These are phyloP conservation scores for Aporophyla lueneburgensis DNA, from an alignment of 2,888 invertebrate genomes.

Conservation along the genomic window DNA sequence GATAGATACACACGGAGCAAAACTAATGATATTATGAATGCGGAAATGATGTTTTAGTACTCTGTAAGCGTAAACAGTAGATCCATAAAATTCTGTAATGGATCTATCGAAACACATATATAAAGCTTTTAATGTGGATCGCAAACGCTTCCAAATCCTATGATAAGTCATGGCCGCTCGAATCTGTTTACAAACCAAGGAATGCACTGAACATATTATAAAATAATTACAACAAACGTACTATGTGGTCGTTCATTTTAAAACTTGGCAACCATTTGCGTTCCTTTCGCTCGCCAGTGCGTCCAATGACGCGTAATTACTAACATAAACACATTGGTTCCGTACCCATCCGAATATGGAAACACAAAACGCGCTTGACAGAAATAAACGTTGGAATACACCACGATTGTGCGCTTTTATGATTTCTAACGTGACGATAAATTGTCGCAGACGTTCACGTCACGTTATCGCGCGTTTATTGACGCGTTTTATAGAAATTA, in stretches of 20 bases:
- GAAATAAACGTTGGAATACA: constrained; percentile 72
- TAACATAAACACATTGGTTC: constrained; percentile 75
- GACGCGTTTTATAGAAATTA: constrained; percentile 7
- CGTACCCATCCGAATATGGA: constrained; percentile 79
- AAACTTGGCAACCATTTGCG: constrained; percentile 55
- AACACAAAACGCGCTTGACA: constrained; percentile 68
- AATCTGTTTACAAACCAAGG: constrained; percentile 25
- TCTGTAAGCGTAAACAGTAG: neutral
- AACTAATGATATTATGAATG: constrained; percentile 15
- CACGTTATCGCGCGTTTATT: neutral
- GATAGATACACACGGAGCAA: neutral
- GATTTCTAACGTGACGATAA: neutral
- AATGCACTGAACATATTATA: constrained; percentile 22
- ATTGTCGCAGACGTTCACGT: neutral
- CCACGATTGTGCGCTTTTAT: neutral
- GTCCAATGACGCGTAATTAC: constrained; percentile 79
- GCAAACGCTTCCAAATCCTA: neutral
- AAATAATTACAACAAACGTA: constrained; percentile 24
- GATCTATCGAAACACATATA: neutral
- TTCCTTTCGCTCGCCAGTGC: constrained; percentile 50
- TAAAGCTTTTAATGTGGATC: constrained; percentile 5
- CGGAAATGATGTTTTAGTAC: neutral
- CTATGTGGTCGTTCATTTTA: constrained; percentile 19
- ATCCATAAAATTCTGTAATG: constrained; percentile 14
- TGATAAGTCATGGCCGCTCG: constrained; percentile 1